Conservation (phyloP, 2,113 vertebrate genomes). For the Amazona vittata region DNA sequence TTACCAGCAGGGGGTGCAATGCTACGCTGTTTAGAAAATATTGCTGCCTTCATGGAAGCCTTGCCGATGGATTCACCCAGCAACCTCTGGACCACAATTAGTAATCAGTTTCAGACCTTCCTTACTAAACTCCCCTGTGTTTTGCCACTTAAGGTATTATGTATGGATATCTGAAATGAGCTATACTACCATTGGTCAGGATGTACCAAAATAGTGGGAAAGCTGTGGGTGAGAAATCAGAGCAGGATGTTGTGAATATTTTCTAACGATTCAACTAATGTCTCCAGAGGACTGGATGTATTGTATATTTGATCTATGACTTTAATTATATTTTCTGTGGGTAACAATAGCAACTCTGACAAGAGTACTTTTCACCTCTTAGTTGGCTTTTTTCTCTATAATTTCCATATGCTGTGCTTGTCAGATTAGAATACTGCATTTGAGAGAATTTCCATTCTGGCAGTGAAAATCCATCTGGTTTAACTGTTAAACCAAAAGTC, state of each 20-base stretch:
- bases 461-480: neutral
- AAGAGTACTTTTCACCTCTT: neutral
- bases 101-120: slow-evolving; percentile 98
- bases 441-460: neutral
- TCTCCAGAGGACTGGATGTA: neutral
- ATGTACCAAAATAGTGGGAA: neutral
- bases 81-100: slow-evolving; percentile 97
- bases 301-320: neutral
- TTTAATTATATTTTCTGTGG: neutral
- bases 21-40: slow-evolving; percentile 97
- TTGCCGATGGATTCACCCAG: slow-evolving; percentile 98
- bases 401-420: neutral
- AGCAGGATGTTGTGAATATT: neutral
- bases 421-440: neutral
- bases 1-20: slow-evolving; percentile 96
- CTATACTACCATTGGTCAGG: neutral
- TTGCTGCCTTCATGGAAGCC: slow-evolving; percentile 96
- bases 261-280: neutral
- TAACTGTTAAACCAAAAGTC: neutral
- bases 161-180: neutral
- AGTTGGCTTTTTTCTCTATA: neutral
- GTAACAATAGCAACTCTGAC: neutral
- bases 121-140: slow-evolving; percentile 94
- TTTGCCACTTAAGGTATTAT: slow-evolving; percentile 93
- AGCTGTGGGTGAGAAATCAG: neutral